Percentiles rank a stretch among this genome's conserved stretches.
phyloP scores from a whole-genome alignment of 2,888 invertebrate genomes.

The Stictocephala bisonia region DNA sequence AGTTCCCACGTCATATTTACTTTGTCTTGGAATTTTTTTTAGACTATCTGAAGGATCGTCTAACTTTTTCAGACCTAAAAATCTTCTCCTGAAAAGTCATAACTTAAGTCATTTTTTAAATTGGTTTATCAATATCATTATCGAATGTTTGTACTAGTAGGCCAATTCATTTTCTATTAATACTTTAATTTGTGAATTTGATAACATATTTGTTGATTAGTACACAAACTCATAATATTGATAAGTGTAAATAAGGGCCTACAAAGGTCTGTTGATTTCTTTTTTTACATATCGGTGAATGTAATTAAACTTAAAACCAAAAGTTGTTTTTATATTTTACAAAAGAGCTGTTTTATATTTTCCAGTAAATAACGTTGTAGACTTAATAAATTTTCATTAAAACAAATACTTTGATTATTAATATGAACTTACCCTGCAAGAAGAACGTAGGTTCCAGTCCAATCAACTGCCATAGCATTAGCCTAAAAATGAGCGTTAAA shows the following conservation, averaged over 20 bases:
- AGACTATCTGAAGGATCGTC: slow-evolving; percentile 76
- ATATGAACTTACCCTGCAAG: slow-evolving; percentile 76
- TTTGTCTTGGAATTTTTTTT: slow-evolving; percentile 85
- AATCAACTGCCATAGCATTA: slow-evolving; percentile 92
- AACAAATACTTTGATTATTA: background rate
- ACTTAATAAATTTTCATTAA: background rate
- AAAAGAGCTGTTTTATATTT: slow-evolving; percentile 12
- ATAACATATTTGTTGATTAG: no score
- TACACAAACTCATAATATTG: no score
- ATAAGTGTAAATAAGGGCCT: no score
- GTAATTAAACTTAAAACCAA: no score
- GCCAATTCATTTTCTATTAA: no score
- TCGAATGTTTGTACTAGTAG: no score
- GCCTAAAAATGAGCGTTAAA: slow-evolving; percentile 77
- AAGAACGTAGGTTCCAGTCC: slow-evolving; percentile 84
- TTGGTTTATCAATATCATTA: no score
- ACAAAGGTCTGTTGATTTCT: no score
- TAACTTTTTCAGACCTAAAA: slow-evolving; percentile 83
- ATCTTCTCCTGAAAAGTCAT: slow-evolving; percentile 73
- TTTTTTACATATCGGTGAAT: no score
- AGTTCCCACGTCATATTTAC: slow-evolving; percentile 92
- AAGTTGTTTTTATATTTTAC: no score
- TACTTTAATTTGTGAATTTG: no score
- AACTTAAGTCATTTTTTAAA: no score
- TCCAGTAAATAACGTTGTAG: background rate